Evolutionary conservation across 2,797 vertebrate species (phyloP).

Genomic region (Naso thynnoides): DNA sequence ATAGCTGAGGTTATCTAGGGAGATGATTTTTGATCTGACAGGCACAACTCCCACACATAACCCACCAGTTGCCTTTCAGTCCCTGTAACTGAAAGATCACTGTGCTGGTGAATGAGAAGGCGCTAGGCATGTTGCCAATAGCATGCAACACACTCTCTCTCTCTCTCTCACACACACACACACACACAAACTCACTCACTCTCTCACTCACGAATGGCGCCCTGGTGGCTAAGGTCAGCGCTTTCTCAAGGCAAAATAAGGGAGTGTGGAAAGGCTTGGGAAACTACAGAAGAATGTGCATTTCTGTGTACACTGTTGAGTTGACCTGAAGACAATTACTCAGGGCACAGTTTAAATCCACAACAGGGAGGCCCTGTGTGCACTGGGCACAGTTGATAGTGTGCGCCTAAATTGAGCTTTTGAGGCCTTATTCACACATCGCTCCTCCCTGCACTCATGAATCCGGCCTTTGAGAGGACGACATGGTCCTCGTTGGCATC

Average conservation of each 20-base stretch:
- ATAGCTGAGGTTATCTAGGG: not conserved
- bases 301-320: slow-evolving; percentile 60
- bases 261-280: slow-evolving; percentile 80
- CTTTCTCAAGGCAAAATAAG: slow-evolving; percentile 86
- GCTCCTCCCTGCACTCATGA: slow-evolving; percentile 45
- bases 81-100: slow-evolving; percentile 66
- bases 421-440: slow-evolving; percentile 69
- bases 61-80: slow-evolving; percentile 50
- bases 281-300: slow-evolving; percentile 79
- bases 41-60: slow-evolving; percentile 34
- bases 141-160: slow-evolving; percentile 52
- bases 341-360: slow-evolving; percentile 67
- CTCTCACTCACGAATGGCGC: slow-evolving; percentile 48
- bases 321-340: slow-evolving; percentile 71
- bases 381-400: slow-evolving; percentile 39
- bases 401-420: slow-evolving; percentile 65
- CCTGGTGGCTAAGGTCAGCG: slow-evolving; percentile 81
- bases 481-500: slow-evolving; percentile 24
- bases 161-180: slow-evolving; percentile 49
- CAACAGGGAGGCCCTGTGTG: slow-evolving; percentile 70
- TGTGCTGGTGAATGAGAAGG: slow-evolving; percentile 76
- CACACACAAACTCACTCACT: slow-evolving; percentile 39
- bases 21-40: slow-evolving; percentile 32
- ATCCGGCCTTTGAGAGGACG: slow-evolving; percentile 50
- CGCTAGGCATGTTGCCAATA: slow-evolving; percentile 73